Percentiles rank a stretch among this genome's conserved stretches.
Evolutionary conservation across 2,888 invertebrate genomes (phyloP).

Genomic region (Erpobdella octoculata): DNA sequence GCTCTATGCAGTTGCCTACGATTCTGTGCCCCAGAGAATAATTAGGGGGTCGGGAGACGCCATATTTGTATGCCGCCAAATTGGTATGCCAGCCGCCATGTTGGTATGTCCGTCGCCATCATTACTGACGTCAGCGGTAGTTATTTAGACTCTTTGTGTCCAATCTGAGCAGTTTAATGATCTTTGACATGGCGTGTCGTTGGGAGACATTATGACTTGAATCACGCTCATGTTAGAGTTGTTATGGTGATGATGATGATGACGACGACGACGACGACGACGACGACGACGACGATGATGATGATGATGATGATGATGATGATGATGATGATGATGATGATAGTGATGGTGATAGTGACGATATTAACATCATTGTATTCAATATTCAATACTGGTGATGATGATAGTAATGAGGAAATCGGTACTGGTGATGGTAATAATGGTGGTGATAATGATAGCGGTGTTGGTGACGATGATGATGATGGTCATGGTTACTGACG

Average conservation of each 20-base stretch:
- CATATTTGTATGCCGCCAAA: neutral
- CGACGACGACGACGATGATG: slow-evolving; percentile 6
- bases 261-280: neutral
- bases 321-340: neutral
- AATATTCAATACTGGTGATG: slow-evolving; percentile 6
- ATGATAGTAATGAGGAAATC: neutral
- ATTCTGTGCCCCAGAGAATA: neutral
- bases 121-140: too few relatives aligned
- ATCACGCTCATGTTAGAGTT: neutral
- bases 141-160: too few relatives aligned
- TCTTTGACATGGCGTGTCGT: slow-evolving; percentile 5
- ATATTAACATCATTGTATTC: too few relatives aligned
- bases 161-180: too few relatives aligned
- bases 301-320: slow-evolving; percentile 13
- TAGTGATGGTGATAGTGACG: neutral
- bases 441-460: neutral
- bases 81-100: neutral
- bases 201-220: neutral
- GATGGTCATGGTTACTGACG: neutral
- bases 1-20: neutral
- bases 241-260: neutral
- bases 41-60: neutral
- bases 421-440: neutral
- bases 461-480: too few relatives aligned
- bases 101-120: too few relatives aligned